These are phyloP conservation scores for Machimus atricapillus DNA, from an alignment of 2,888 invertebrate species.

Conservation along the genomic window DNA sequence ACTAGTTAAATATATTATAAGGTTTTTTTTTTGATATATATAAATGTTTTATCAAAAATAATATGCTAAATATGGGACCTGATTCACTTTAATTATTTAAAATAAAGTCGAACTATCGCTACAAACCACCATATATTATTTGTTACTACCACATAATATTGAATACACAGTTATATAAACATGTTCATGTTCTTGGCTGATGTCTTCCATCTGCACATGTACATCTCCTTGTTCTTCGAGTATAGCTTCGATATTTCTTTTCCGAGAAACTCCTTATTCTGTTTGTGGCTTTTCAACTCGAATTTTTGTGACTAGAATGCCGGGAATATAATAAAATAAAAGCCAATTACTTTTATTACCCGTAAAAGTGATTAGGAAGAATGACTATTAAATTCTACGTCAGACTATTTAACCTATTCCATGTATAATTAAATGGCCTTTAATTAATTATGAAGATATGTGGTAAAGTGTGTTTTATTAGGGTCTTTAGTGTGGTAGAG, in stretches of 20 bases:
- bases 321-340: not conserved
- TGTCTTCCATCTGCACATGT: not conserved
- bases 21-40: not conserved
- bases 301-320: not conserved
- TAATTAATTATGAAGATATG: not conserved
- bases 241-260: not conserved
- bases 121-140: not conserved
- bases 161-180: not conserved
- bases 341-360: not conserved
- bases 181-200: not conserved
- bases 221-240: not conserved
- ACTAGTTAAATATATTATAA: not conserved
- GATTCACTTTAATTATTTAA: not conserved
- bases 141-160: not conserved
- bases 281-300: not conserved
- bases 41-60: not conserved
- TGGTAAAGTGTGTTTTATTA: not conserved
- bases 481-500: not conserved
- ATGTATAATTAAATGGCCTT: not conserved
- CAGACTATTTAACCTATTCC: not conserved
- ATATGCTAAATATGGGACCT: not conserved
- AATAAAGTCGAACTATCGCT: not conserved
- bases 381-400: not conserved
- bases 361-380: not conserved
- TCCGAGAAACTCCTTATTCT: not conserved